Percentiles rank a stretch among this genome's conserved stretches.
These are phyloP conservation scores for Rostratula benghalensis DNA, from an alignment of 2,113 vertebrate species.

Conservation along the genomic window DNA sequence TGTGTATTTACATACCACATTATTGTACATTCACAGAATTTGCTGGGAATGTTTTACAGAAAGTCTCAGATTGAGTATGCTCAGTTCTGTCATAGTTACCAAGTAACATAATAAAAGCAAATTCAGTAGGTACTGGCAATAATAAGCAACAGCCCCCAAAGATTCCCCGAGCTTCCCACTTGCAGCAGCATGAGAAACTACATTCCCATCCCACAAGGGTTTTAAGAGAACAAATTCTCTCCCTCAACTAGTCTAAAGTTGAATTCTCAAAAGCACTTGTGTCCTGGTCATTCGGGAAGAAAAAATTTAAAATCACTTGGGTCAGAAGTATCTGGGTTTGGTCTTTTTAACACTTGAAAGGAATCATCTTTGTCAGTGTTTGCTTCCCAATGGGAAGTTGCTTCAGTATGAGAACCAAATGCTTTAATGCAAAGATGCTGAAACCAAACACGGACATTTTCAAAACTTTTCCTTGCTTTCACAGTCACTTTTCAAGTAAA, in stretches of 20 bases:
- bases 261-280: conserved; percentile 34
- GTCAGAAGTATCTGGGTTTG: background rate
- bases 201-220: conserved; percentile 53
- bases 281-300: background rate
- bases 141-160: conserved; percentile 25
- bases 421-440: background rate
- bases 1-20: background rate
- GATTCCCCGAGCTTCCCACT: conserved; percentile 33
- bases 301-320: background rate
- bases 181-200: conserved; percentile 39
- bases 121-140: conserved; percentile 10
- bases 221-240: conserved; percentile 21
- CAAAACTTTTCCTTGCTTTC: background rate
- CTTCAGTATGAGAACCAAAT: background rate
- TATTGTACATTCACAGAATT: background rate
- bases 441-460: background rate
- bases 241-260: conserved; percentile 7
- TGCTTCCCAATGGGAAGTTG: background rate
- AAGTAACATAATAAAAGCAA: background rate
- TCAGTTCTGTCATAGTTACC: background rate
- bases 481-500: background rate
- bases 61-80: background rate
- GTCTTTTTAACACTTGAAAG: background rate
- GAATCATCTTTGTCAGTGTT: background rate
- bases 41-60: background rate